phyloP scores from a whole-genome alignment of 2,113 vertebrate genomes.

The Machaerirhynchus nigripectus region DNA sequence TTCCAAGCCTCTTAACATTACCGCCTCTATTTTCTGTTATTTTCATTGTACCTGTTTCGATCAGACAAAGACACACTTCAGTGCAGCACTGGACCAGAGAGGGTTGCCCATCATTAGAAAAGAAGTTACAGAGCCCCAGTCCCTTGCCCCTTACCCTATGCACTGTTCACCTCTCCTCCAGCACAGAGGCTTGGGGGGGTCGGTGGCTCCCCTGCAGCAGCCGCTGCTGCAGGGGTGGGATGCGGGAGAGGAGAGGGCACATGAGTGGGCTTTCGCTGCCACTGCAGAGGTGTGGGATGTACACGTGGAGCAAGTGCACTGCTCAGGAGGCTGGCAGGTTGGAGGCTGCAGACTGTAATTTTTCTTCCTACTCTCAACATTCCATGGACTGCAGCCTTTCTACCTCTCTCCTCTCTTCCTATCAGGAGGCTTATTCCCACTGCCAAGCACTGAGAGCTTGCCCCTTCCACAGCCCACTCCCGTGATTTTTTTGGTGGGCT shows the following conservation, averaged over 20 bases:
- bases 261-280: rapidly evolving
- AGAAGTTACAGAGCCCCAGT: neutral
- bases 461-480: neutral
- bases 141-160: neutral
- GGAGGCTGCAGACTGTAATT: neutral
- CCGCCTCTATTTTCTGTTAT: neutral
- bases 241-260: neutral
- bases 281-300: neutral
- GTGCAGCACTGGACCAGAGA: rapidly evolving
- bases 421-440: neutral
- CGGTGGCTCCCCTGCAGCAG: rapidly evolving
- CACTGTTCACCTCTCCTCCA: neutral
- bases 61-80: rapidly evolving
- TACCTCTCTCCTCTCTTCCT: neutral
- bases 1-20: neutral
- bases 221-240: rapidly evolving
- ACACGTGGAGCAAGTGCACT: rapidly evolving
- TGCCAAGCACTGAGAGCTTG: rapidly evolving
- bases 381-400: neutral
- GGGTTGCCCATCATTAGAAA: neutral
- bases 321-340: neutral
- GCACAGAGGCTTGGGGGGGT: neutral
- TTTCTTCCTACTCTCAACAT: rapidly evolving
- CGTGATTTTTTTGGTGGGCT: neutral
- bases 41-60: neutral